Conservation (phyloP, 1,140 invertebrate genomes). For the Acarapis woodi region DNA sequence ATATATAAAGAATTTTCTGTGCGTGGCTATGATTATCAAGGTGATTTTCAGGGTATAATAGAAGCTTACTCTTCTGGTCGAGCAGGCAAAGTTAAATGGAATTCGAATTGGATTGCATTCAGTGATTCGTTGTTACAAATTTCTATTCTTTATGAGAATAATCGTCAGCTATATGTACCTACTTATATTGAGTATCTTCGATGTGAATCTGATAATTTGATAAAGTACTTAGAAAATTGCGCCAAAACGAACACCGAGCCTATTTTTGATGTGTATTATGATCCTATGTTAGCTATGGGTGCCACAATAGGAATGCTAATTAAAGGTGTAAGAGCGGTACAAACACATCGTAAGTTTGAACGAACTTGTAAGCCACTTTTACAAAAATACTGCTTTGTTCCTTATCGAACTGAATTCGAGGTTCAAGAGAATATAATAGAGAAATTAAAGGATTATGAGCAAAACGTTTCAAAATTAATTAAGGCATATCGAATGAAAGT, state of each 20-base stretch:
- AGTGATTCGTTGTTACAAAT: slow-evolving; percentile 25
- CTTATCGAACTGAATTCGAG: no score
- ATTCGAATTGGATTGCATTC: slow-evolving; percentile 24
- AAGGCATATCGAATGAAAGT: no score
- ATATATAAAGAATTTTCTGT: slow-evolving; percentile 76
- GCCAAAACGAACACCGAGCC: no score
- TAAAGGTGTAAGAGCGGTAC: slow-evolving; percentile 26
- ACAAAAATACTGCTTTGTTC: slow-evolving; percentile 51
- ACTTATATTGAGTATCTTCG: slow-evolving; percentile 46
- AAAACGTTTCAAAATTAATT: no score
- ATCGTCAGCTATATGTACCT: slow-evolving; percentile 48
- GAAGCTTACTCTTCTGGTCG: slow-evolving; percentile 32
- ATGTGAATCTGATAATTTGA: slow-evolving; percentile 5
- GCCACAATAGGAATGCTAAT: slow-evolving; percentile 20
- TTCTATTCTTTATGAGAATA: slow-evolving; percentile 25
- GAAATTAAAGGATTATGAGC: no score
- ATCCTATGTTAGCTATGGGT: background rate
- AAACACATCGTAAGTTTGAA: slow-evolving; percentile 42
- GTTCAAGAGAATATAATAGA: no score
- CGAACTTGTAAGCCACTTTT: slow-evolving; percentile 37
- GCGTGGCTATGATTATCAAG: slow-evolving; percentile 71
- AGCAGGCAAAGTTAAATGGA: slow-evolving; percentile 16
- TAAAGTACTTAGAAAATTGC: background rate
- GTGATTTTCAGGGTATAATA: slow-evolving; percentile 49
- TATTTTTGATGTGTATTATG: slow-evolving; percentile 14